Evolutionary conservation across 2,113 vertebrate species (phyloP).

Genomic region (Podiceps cristatus): DNA sequence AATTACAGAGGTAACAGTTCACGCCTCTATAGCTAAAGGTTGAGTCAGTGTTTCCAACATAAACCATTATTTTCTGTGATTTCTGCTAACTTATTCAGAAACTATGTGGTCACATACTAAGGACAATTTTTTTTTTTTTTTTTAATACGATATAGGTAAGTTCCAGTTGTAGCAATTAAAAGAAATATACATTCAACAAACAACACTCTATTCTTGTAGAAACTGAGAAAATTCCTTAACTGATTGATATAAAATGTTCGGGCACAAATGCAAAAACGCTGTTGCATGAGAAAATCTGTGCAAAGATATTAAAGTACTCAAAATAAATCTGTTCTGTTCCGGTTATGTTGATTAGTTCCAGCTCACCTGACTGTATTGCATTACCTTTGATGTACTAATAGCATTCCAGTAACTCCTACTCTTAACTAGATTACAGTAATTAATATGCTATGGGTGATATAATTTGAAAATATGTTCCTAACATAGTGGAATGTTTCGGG

Average conservation of each 20-base stretch:
- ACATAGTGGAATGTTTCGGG: not conserved
- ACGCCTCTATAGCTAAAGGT: not conserved
- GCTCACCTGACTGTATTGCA: not conserved
- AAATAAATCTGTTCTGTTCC: not conserved
- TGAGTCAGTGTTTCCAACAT: constrained; percentile 3
- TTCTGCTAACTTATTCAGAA: not conserved
- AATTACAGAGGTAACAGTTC: constrained; percentile 31
- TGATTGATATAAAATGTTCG: not conserved
- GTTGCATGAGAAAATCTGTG: not conserved
- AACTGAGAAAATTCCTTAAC: not conserved
- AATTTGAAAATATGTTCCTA: not conserved
- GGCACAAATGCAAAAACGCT: not conserved
- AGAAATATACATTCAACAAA: not conserved
- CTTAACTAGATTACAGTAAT: not conserved
- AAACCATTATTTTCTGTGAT: not conserved
- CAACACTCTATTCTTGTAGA: not conserved
- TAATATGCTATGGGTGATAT: not conserved
- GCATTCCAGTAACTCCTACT: not conserved
- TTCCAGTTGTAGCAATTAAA: not conserved
- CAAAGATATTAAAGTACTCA: not conserved
- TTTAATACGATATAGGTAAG: not conserved
- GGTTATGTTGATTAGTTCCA: not conserved
- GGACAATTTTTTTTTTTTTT: not conserved
- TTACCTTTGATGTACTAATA: not conserved
- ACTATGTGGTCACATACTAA: not conserved